phyloP scores from a whole-genome alignment of 1,140 invertebrate genomes.

The Rhopalosiphum maidis region DNA sequence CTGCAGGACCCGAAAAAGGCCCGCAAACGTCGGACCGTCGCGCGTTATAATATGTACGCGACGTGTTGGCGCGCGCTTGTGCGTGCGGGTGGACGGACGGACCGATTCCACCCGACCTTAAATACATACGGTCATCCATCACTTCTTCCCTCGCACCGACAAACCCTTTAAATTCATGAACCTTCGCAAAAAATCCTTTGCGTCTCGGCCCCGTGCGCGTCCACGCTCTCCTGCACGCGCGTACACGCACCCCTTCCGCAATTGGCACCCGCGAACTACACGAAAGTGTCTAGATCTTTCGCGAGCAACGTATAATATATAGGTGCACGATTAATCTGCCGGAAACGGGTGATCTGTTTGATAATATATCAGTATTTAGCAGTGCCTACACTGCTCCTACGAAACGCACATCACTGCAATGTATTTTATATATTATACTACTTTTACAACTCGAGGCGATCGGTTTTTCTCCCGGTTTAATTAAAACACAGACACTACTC shows the following conservation, averaged over 20 bases:
- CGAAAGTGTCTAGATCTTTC: neutral
- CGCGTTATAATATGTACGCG: neutral
- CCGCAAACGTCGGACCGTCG: constrained; percentile 15
- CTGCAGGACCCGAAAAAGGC: constrained; percentile 34
- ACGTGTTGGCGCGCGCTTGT: neutral
- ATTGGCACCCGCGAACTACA: neutral
- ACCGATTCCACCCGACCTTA: neutral
- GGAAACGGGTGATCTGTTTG: neutral
- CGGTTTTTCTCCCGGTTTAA: neutral
- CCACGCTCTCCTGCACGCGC: too few species aligned
- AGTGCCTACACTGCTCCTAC: neutral
- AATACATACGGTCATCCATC: constrained; percentile 52
- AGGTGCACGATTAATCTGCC: neutral
- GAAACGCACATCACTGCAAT: neutral
- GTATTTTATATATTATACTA: neutral
- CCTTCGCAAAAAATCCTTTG: constrained; percentile 34
- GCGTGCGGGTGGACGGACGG: neutral
- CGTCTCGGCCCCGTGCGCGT: neutral
- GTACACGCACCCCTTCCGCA: neutral
- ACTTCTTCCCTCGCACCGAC: constrained; percentile 34
- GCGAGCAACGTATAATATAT: neutral
- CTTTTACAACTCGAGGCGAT: neutral
- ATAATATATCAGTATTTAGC: neutral
- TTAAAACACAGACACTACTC: constrained; percentile 13
- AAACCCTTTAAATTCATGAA: constrained; percentile 52